Evolutionary conservation across 2,113 vertebrate species (phyloP), one percentile per base, ranked within the genome.

Genomic region (Xenopus laevis): DNA sequence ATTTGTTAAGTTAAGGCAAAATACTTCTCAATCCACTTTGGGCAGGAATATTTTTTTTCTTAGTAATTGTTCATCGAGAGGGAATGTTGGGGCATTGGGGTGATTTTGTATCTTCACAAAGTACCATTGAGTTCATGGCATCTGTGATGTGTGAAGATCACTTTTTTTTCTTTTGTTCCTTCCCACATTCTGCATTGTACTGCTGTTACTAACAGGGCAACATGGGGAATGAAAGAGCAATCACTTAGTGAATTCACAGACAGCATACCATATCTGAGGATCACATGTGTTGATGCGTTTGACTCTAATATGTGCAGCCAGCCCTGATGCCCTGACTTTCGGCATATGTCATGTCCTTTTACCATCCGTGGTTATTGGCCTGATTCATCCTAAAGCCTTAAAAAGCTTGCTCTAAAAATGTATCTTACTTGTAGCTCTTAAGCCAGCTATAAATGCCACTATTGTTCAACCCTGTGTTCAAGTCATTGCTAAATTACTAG

Each of bases 331-430:
- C 92, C 61, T 76, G 85, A 84, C 87, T 84, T 75, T 82, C 86
- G 91, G 93, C 92, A 95, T 87, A 95, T 96, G 95, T 91, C 96
- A 94, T 80, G 91, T 98, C 93, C 91, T 93, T 90, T 98, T 92
- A 97, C 86, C 87, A 91, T 98, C 95, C 97, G 90, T 92, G 88
- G 91, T 88, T 92, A 87, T 91, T 97, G 95, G 94, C 94, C 94
- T 92, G 93, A 90, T 94, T 92, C 86, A 84, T 79, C n/a, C 59
- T 46, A 70, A 58, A 71, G 78, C 82, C 78, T 83, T 78, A n/a
- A 81, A 77, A 78, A 86, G 85, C 82, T 67, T 46, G 81, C 74
- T 88, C 82, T 80, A 81, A 53, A 83, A 81, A 68, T 88, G 82
- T 45, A 45, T 67, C 50, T 17, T 83, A 78, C 81, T 57, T 63